Conservation (phyloP, 2,113 vertebrate genomes). For the Apaloderma vittatum region DNA sequence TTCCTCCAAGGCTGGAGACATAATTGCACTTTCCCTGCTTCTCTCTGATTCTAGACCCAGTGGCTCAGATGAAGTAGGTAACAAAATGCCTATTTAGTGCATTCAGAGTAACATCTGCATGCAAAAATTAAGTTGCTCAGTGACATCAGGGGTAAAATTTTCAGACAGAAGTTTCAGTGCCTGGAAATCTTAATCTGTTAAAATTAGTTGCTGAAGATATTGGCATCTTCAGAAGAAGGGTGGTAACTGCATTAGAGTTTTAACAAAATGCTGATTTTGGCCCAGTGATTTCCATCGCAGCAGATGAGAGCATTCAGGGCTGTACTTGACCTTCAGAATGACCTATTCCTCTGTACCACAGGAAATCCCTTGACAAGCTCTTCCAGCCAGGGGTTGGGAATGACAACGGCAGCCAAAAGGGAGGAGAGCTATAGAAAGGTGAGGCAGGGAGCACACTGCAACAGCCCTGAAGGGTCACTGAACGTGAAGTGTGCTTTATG, state of each 20-base stretch:
- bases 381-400: constrained; percentile 26
- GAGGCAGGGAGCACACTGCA: constrained; percentile 32
- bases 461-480: constrained; percentile 5
- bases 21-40: background rate
- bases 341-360: background rate
- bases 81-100: background rate
- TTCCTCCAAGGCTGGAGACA: background rate
- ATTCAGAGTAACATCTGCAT: background rate
- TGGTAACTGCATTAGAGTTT: background rate
- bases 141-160: background rate
- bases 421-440: constrained; percentile 64
- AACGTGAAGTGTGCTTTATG: constrained; percentile 60
- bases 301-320: background rate
- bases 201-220: background rate
- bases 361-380: constrained; percentile 70
- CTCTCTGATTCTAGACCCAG: background rate
- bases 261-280: background rate
- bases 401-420: constrained; percentile 27
- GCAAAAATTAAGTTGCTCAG: background rate
- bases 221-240: background rate
- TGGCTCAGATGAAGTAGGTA: background rate
- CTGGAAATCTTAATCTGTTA: background rate
- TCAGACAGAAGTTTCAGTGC: background rate
- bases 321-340: constrained; percentile 24
- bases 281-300: background rate